Conservation (phyloP, 2,888 invertebrate species). For the Clepsis dumicolana region DNA sequence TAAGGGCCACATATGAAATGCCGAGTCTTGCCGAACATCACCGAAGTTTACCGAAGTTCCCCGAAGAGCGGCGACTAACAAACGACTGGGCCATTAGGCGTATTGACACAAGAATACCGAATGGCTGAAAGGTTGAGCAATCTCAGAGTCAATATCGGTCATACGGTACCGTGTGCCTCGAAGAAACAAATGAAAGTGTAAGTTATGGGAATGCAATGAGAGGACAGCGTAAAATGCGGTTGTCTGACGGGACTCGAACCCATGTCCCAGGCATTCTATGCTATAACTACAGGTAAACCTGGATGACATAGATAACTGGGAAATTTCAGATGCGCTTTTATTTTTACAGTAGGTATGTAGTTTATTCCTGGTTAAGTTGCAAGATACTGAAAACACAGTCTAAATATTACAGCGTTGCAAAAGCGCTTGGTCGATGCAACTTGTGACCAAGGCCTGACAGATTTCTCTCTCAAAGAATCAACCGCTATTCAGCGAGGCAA, state of each 20-base stretch:
- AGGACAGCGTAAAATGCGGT: not conserved
- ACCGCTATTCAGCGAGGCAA: too few relatives aligned
- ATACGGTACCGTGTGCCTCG: conserved; percentile 4
- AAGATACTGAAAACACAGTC: too few relatives aligned
- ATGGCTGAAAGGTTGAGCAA: conserved; percentile 30
- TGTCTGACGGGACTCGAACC: not conserved
- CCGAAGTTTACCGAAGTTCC: conserved; percentile 5
- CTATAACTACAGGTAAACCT: too few relatives aligned
- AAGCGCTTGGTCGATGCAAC: too few relatives aligned
- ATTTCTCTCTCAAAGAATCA: too few relatives aligned
- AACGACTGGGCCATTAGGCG: conserved; percentile 36
- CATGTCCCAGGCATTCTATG: too few relatives aligned
- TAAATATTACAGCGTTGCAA: too few relatives aligned
- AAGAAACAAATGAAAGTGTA: not conserved
- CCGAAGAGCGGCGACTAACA: conserved; percentile 37
- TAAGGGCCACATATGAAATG: not conserved
- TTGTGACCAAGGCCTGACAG: too few relatives aligned
- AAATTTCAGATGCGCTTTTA: too few relatives aligned
- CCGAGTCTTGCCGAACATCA: not conserved
- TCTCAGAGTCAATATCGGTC: conserved; percentile 11
- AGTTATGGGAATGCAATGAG: not conserved
- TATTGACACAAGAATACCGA: conserved; percentile 29
- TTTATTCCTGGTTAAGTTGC: too few relatives aligned
- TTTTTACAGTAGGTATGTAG: too few relatives aligned
- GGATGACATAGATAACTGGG: too few relatives aligned